Base-by-base conservation (phyloP, 2,113 vertebrate genomes). In the Nerophis lumbriciformis region DNA sequence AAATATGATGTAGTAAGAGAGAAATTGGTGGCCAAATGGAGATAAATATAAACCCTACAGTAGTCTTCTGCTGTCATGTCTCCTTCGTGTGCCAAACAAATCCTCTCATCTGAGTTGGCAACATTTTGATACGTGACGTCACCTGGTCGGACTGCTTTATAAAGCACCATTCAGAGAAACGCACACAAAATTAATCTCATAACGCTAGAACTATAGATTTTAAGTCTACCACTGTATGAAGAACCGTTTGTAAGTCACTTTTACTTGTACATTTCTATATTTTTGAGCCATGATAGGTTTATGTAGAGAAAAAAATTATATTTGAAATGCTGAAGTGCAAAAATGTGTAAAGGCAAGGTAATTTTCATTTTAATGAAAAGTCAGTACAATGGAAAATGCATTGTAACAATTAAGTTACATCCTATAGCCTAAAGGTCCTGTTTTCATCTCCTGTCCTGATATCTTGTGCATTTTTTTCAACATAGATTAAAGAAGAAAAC, bases 1-100 rank as follows among this genome's bases (percentile, higher is more conserved):
- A 71, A 54, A 53, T 28, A 50, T 37, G 42, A 49, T 51, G 45
- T 19, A 54, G 49, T 28, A 28, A 28, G 48, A 75, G 52, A 66
- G 61, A 65, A 54, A 72, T 53, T 59, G 19, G 57, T 66, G 61
- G 53, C 53, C 58, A 52, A 59, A 64, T 19, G 44, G 62, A 76
- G 65, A 71, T 71, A 65, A 70, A 81, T 72, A 69, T 70, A 74
- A 73, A 63, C 58, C 65, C 37, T 55, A 3, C 28, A 28, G 28
- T 42, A 52, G 58, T 57, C 48, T 58, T 5, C 63, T 48, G 49
- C 58, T 65, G 61, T 63, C 28, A 39, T 67, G 55, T 12, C 60
- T 52, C 53, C 66, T 62, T 56, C 28, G 53, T 8, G 28, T 63
- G 42, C 48, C 6, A 65, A 72, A 12, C 6, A 39, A 28, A 63